Conservation (phyloP, 2,797 vertebrate species). For the Sylvilagus floridanus region DNA sequence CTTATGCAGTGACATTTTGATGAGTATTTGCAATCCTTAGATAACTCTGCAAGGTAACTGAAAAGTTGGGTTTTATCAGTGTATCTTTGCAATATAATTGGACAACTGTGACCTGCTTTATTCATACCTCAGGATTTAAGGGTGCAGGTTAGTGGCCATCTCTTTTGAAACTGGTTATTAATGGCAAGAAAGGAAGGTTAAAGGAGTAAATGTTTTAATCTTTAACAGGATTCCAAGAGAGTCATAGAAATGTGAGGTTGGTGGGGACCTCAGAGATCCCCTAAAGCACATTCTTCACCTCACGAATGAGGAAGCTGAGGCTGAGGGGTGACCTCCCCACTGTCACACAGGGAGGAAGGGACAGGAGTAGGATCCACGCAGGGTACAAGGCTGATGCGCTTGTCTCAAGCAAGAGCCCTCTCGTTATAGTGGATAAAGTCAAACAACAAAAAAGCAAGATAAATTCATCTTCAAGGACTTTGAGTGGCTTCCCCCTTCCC, state of each 20-base stretch:
- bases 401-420: not conserved
- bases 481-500: not conserved
- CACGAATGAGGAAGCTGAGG: not conserved
- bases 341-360: not conserved
- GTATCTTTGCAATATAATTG: not conserved
- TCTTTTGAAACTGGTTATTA: slow-evolving; percentile 38
- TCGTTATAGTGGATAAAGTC: not conserved
- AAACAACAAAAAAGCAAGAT: not conserved
- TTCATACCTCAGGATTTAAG: not conserved
- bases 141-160: not conserved
- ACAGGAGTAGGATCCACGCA: not conserved
- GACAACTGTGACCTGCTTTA: not conserved
- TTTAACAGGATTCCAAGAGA: not conserved
- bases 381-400: not conserved
- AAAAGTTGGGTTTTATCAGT: not conserved
- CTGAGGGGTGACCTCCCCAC: not conserved
- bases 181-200: not conserved
- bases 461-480: not conserved
- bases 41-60: not conserved
- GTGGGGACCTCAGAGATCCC: not conserved
- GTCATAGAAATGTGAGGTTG: not conserved
- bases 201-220: not conserved
- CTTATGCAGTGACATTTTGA: not conserved
- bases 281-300: not conserved
- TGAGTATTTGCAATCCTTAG: not conserved